Evolutionary conservation across 2,113 vertebrate species (phyloP).

Genomic region (Poeciliopsis turrubarensis): DNA sequence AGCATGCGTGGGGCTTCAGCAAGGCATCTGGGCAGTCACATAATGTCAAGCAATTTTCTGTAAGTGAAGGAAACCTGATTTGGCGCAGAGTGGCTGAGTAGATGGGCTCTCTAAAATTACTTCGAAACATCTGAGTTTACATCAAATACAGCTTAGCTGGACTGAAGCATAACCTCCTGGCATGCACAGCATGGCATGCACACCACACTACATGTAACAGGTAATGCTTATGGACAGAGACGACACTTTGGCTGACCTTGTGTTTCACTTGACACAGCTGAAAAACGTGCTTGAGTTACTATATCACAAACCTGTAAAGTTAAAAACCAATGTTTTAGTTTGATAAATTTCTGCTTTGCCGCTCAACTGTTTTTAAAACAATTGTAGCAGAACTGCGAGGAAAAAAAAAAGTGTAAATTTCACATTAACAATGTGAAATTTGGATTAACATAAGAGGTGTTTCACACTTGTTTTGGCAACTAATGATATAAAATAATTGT

Average conservation of each 20-base stretch:
- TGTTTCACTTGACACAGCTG: constrained; percentile 5
- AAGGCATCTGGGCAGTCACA: constrained; percentile 53
- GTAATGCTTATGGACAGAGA: constrained; percentile 44
- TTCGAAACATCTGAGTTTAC: constrained; percentile 52
- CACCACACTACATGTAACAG: constrained; percentile 15
- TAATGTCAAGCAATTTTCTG: constrained; percentile 76
- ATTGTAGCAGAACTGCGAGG: background rate
- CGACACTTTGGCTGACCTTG: constrained; percentile 22
- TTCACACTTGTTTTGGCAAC: no score
- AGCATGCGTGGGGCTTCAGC: constrained; percentile 64
- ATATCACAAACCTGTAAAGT: background rate
- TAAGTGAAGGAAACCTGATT: constrained; percentile 65
- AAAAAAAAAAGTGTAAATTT: background rate
- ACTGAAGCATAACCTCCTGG: constrained; percentile 38
- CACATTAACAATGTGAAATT: no score
- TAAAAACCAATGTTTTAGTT: background rate
- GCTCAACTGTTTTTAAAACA: background rate
- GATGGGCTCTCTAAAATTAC: constrained; percentile 48
- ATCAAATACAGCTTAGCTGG: constrained; percentile 42
- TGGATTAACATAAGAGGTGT: no score
- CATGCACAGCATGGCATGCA: constrained; percentile 8
- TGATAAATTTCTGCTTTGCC: background rate
- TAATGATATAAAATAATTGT: no score
- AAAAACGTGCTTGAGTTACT: background rate
- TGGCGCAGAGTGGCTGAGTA: constrained; percentile 34